phyloP scores from a whole-genome alignment of 2,888 invertebrate species.

The Agapostemon virescens region DNA sequence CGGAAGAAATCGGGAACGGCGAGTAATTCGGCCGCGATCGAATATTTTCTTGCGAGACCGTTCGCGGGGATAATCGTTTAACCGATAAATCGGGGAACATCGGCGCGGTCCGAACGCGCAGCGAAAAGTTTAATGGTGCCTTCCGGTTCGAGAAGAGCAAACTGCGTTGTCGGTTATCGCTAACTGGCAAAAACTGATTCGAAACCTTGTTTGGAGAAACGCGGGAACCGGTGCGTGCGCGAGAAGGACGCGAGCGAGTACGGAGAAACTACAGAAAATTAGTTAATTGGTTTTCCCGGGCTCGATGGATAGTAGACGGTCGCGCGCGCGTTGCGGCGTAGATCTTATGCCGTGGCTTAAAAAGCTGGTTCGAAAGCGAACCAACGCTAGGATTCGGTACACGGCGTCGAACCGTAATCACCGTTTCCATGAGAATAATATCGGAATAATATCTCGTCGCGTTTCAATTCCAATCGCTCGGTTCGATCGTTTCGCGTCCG shows the following conservation, averaged over 20 bases:
- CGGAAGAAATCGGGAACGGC: neutral
- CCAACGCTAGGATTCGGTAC: slow-evolving; percentile 29
- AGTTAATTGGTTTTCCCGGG: slow-evolving; percentile 75
- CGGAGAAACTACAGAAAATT: slow-evolving; percentile 63
- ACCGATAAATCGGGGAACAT: slow-evolving; percentile 61
- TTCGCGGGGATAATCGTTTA: slow-evolving; percentile 32
- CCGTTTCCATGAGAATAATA: slow-evolving; percentile 43
- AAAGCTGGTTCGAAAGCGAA: too few relatives aligned
- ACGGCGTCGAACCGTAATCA: slow-evolving; percentile 48
- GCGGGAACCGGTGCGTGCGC: slow-evolving; percentile 50
- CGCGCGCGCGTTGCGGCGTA: slow-evolving; percentile 37
- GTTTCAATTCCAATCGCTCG: slow-evolving; percentile 5
- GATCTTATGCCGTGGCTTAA: slow-evolving; percentile 48
- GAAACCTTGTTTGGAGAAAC: slow-evolving; percentile 67
- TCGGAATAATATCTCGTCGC: slow-evolving; percentile 32
- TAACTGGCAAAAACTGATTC: slow-evolving; percentile 74
- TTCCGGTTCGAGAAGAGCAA: slow-evolving; percentile 54
- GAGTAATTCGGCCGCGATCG: slow-evolving; percentile 4
- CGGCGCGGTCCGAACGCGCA: slow-evolving; percentile 40
- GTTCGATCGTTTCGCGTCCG: neutral
- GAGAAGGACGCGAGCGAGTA: neutral
- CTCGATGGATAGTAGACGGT: slow-evolving; percentile 56
- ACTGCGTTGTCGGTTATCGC: slow-evolving; percentile 61
- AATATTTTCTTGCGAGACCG: slow-evolving; percentile 9
- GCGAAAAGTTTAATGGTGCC: slow-evolving; percentile 68